phyloP scores from a whole-genome alignment of 2,797 vertebrate species.

The Onychomys arenicola region DNA sequence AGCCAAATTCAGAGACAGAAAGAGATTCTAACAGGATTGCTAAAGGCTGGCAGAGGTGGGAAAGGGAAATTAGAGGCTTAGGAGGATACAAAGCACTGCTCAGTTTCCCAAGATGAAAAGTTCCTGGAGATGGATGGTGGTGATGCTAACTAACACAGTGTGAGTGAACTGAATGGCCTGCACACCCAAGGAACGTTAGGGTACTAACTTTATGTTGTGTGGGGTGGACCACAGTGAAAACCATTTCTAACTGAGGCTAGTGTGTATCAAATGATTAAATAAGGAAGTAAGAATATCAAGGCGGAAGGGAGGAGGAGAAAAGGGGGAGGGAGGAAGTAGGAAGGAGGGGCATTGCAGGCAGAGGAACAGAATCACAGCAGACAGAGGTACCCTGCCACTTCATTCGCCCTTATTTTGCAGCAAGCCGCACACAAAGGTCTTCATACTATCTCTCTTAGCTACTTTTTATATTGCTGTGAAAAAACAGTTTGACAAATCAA shows the following conservation, averaged over 20 bases:
- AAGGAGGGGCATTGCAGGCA: background rate
- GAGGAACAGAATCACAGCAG: background rate
- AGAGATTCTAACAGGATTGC: background rate
- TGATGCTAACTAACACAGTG: background rate
- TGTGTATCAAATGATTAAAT: background rate
- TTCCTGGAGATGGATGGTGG: background rate
- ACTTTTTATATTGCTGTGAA: background rate
- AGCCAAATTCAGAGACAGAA: background rate
- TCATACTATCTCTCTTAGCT: background rate
- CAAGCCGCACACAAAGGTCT: background rate
- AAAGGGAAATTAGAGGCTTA: background rate
- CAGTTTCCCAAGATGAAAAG: background rate
- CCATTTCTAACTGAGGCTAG: background rate
- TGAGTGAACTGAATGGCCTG: background rate
- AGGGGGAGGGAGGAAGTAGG: background rate
- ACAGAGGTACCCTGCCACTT: no score
- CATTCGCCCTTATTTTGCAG: no score
- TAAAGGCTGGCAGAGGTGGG: background rate
- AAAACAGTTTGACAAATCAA: background rate
- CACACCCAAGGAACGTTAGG: background rate
- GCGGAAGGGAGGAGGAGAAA: no score
- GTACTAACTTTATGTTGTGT: background rate
- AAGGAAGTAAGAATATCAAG: background rate
- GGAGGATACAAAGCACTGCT: background rate
- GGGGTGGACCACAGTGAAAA: background rate